Base-by-base conservation (phyloP, 1,140 invertebrate species). In the Pissodes strobi region DNA sequence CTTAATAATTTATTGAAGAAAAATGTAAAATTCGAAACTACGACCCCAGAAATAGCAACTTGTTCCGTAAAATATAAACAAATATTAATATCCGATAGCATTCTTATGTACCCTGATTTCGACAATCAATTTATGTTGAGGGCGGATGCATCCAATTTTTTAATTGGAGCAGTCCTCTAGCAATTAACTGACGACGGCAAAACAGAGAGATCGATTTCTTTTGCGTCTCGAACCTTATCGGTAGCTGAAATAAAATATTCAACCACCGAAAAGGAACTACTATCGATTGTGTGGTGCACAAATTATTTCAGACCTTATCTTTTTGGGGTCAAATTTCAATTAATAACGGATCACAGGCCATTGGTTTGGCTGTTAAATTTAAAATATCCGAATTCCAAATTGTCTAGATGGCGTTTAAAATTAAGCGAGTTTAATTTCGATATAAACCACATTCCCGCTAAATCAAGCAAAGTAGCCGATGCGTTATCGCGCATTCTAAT, bases 191-290 rank as follows among this genome's bases (percentile, higher is more conserved):
- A 34, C 17, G 21, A 45, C 19, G 15, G 21, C 12, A 41, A 41
- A 45, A 57, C 21, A n/a, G 55, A 57, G n/a, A 6, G 51, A 27
- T n/a, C n/a, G n/a, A n/a, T n/a, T n/a, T n/a, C 51, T 6, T 53
- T 53, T 53, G 51, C 51, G 8, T 53, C 51, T 8, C 51, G 51
- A 13, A 53, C 51, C 3, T 18, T 53, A 18, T 10, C 22, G 5
- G 18, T 8, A 4, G 30, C 51, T 4, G 51, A 53, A 53, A 37
- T 37, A 18, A 57, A 45, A 53, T n/a, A n/a, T n/a, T n/a, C n/a
- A n/a, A n/a, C n/a, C n/a, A n/a, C n/a, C n/a, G n/a, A n/a, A n/a
- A n/a, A 37, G 18, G 6, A 37, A 30, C 22, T 53, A 18, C 34
- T 53, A 25, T 49, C 21, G 12, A 49, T 49, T n/a, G n/a, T n/a